These are phyloP conservation scores for Folsomia manolachei DNA, from an alignment of 2,888 invertebrate species.

Conservation along the genomic window DNA sequence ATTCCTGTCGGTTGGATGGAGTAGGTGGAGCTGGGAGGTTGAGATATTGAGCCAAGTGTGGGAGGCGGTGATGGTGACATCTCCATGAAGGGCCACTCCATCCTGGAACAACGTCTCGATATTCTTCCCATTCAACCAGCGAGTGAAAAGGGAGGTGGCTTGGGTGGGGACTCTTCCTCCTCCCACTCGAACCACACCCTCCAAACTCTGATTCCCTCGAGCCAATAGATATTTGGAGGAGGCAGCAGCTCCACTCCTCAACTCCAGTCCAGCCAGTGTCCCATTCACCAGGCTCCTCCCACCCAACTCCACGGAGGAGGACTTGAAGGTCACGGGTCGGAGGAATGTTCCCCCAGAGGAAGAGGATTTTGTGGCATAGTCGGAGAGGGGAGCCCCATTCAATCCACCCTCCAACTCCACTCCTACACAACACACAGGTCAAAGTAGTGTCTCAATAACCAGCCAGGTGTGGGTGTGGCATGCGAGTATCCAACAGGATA, in stretches of 20 bases:
- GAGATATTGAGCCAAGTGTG: neutral
- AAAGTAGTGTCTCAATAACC: no score
- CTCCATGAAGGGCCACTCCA: constrained; percentile 25
- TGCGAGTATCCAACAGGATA: no score
- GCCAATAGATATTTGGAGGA: constrained; percentile 26
- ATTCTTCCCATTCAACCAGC: constrained; percentile 18
- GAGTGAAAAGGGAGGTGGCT: constrained; percentile 16
- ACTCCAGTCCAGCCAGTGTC: constrained; percentile 25
- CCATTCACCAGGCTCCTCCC: constrained; percentile 12
- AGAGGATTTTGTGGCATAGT: constrained; percentile 26
- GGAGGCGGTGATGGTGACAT: constrained; percentile 14
- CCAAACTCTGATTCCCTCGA: constrained; percentile 37
- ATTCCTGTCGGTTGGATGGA: no score
- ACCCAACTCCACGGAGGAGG: neutral
- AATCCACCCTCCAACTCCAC: no score
- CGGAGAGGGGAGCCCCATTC: constrained; percentile 30
- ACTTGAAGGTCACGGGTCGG: neutral
- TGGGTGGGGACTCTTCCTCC: neutral
- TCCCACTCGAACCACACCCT: constrained; percentile 18
- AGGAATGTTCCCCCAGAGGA: neutral
- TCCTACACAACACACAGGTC: no score
- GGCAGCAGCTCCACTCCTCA: no score
- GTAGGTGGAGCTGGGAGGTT: no score
- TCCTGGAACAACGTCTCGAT: constrained; percentile 18
- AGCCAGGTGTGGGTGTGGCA: no score